Evolutionary conservation across 2,797 vertebrate genomes (phyloP).

Genomic region (Pseudopleuronectes americanus): DNA sequence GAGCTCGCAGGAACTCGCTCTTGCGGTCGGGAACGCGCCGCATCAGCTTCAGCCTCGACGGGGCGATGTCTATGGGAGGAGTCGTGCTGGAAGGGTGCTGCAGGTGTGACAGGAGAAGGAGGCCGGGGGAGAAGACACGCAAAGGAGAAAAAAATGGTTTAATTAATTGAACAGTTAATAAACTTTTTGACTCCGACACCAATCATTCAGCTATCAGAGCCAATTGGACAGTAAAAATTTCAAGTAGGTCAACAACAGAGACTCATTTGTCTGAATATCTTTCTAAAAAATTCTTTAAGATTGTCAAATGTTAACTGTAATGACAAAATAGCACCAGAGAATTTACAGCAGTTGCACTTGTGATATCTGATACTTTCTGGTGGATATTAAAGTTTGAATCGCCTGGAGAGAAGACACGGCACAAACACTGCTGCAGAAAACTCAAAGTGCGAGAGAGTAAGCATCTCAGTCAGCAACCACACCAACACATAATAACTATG

Average conservation of each 20-base stretch:
- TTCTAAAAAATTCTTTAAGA: too few relatives aligned
- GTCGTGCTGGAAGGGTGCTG: slow-evolving; percentile 96
- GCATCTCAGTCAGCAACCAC: slow-evolving; percentile 27
- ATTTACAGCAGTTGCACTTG: background rate
- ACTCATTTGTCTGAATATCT: background rate
- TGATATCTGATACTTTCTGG: background rate
- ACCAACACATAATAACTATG: slow-evolving; percentile 48
- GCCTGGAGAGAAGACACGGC: slow-evolving; percentile 2
- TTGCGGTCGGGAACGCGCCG: slow-evolving; percentile 95
- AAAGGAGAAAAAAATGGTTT: background rate
- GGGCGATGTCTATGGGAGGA: slow-evolving; percentile 95
- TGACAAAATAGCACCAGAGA: background rate
- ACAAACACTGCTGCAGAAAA: slow-evolving; percentile 5
- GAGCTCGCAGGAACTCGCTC: slow-evolving; percentile 95
- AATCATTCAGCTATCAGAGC: background rate
- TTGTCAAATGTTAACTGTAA: background rate
- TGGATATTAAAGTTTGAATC: background rate
- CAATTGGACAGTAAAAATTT: background rate
- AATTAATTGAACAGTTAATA: background rate
- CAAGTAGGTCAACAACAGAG: background rate
- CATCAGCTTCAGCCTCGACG: slow-evolving; percentile 96
- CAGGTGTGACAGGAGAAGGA: background rate
- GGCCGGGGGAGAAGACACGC: background rate
- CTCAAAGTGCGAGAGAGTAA: slow-evolving; percentile 10
- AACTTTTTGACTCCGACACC: background rate